Evolutionary conservation across 2,113 vertebrate species (phyloP), one percentile per base, ranked within the genome.

Genomic region (Ploceus nigricollis): DNA sequence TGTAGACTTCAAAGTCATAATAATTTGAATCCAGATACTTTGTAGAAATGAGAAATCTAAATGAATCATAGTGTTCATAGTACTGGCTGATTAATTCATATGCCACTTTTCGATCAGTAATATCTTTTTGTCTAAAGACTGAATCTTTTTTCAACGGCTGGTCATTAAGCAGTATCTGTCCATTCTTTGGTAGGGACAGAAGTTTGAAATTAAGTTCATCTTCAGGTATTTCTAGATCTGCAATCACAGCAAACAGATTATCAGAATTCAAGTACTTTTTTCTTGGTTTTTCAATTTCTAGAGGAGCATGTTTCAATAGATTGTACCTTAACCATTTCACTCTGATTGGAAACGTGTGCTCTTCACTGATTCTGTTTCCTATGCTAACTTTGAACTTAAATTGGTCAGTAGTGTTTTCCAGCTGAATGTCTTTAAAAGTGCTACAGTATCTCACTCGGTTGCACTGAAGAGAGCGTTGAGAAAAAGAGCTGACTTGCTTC

Each of bases 331-430:
- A 96, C 99, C 99, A 99, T 42, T 98, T 98, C 61, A 99, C 97
- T 12, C 65, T 96, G 82, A 99, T 95, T 13, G 97, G 96, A 96
- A 99, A 99, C 3, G 96, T 13, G 3, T 99, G 66, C 89, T 99
- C 98, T 69, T 98, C 96, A 51, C 97, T 98, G 31, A 96, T 95
- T 92, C 93, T 98, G 42, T 97, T 97, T 79, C 97, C 98, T 69
- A 99, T 39, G 24, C 47, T 98, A 81, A 99, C 97, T 98, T 98
- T 98, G 96, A 98, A 99, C 89, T 98, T 98, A 92, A 99, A 99
- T 17, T 97, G 95, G 93, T 99, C 99, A 0, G 88, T 97, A 68
- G 97, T 44, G 44, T 98, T 98, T 77, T 96, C 89, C 23, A 95
- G 95, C 92, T 99, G 98, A 75, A 98, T 94, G 56, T 98, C 97